phyloP scores from a whole-genome alignment of 2,888 invertebrate species.

The Lasioglossum calceatum region DNA sequence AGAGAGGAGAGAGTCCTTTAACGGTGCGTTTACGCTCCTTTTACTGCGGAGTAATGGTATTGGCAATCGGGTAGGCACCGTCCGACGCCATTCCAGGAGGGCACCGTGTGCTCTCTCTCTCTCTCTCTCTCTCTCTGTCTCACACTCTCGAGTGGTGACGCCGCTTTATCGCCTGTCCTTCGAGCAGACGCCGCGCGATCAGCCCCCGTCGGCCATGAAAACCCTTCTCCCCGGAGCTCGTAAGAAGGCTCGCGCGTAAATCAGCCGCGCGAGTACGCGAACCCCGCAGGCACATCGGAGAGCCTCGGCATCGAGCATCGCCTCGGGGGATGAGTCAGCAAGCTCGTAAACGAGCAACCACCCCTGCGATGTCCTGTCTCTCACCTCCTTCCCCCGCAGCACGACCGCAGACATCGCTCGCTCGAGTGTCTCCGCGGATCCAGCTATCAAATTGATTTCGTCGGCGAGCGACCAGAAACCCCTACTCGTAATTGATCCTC shows the following conservation, averaged over 20 bases:
- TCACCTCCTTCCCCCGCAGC: background rate
- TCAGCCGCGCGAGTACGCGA: slow-evolving; percentile 27
- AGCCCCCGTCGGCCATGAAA: slow-evolving; percentile 41
- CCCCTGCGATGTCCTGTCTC: slow-evolving; percentile 29
- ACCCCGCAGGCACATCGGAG: background rate
- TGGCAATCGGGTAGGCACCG: slow-evolving; percentile 66
- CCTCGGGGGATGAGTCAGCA: slow-evolving; percentile 40
- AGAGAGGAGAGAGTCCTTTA: slow-evolving; percentile 62
- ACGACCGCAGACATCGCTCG: slow-evolving; percentile 10
- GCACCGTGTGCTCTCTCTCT: slow-evolving; percentile 3
- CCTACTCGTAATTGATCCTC: background rate
- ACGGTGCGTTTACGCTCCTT: slow-evolving; percentile 70
- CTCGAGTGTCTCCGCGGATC: slow-evolving; percentile 33
- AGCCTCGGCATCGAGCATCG: background rate
- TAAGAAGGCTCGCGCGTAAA: slow-evolving; percentile 44
- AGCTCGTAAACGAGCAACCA: slow-evolving; percentile 46
- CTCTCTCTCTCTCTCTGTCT: background rate
- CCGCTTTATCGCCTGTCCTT: slow-evolving; percentile 46
- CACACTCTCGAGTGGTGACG: slow-evolving; percentile 16
- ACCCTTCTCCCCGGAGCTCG: slow-evolving; percentile 23
- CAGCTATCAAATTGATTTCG: slow-evolving; percentile 43
- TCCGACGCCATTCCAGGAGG: slow-evolving; percentile 28
- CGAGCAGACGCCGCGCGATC: slow-evolving; percentile 33
- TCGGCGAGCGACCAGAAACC: background rate
- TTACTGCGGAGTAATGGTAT: slow-evolving; percentile 73